Evolutionary conservation across 2,113 vertebrate species (phyloP), one percentile per base, ranked within the genome.

Genomic region (Egretta garzetta): DNA sequence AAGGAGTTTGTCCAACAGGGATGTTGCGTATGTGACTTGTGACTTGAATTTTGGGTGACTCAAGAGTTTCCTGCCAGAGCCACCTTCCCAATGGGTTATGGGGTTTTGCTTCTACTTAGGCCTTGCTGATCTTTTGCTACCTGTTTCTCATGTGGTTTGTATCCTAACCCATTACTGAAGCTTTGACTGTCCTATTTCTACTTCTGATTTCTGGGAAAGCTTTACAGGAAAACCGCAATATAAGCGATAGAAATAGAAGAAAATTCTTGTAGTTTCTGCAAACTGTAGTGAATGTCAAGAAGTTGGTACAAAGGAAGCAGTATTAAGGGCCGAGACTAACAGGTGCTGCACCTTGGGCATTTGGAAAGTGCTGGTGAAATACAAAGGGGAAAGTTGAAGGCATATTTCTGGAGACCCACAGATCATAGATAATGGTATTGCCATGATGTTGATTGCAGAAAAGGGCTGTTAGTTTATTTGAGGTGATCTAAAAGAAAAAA

Each of bases 11-110:
- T 70, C 35, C 52, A 75, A 35, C 27, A 88, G 35, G 27, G 43
- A 14, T 58, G 35, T 47, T 53, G 18, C 0, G 0, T 35, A 33
- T 0, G 0, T 73, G 58, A 20, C 8, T 41, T 47, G 22, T 58
- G n/a, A 50, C 26, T 67, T 1, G 0, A 8, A 45, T 70, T 80
- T 81, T 35, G 14, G 21, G 62, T 67, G 55, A 41, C 37, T 76
- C 23, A 8, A 32, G 28, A 45, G 14, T 14, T 60, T 76, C 37
- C 24, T 45, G 22, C 13, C 26, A 55, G 60, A 71, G 9, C 20
- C 24, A 41, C 55, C 7, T 81, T 67, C 21, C 10, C 0, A 3
- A 23, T 33, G 20, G 20, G 7, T 66, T 75, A 35, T 6, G 14
- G 58, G 58, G 37, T 30, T 88, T 30, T 68, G 14, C 64, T 74